These are phyloP conservation scores for Hexactinellida sp. DNA, from an alignment of 37 sponge, comb jelly and placozoan genomes.

Conservation along the genomic window DNA sequence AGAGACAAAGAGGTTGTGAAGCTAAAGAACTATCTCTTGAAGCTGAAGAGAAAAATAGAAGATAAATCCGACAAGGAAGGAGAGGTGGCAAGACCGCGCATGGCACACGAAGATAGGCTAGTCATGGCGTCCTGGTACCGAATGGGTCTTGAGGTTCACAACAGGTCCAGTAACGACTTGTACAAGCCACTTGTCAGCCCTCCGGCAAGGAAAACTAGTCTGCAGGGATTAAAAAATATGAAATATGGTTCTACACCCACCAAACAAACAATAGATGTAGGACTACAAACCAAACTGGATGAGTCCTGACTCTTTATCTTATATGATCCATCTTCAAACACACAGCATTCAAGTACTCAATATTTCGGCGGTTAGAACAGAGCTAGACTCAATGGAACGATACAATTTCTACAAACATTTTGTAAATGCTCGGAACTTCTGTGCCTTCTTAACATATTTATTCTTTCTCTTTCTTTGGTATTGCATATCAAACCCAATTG, in stretches of 20 bases:
- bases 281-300: neutral
- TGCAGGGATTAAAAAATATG: neutral
- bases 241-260: neutral
- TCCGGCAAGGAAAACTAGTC: neutral
- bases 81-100: neutral
- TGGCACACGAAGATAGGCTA: neutral
- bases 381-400: neutral
- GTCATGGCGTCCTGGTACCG: neutral
- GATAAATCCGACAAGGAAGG: neutral
- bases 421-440: slow-evolving; percentile 1
- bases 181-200: neutral
- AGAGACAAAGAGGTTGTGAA: neutral
- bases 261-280: neutral
- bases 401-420: slow-evolving; percentile 8
- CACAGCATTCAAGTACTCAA: no score
- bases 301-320: no score
- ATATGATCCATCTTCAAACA: no score
- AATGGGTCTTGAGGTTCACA: neutral
- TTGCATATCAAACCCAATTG: no score
- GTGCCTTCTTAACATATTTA: neutral
- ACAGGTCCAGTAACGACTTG: neutral
- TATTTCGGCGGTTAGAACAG: neutral
- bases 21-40: neutral
- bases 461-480: neutral
- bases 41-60: neutral